These are phyloP conservation scores for Cheilosia urbana DNA, from an alignment of 2,888 invertebrate genomes.

Conservation along the genomic window DNA sequence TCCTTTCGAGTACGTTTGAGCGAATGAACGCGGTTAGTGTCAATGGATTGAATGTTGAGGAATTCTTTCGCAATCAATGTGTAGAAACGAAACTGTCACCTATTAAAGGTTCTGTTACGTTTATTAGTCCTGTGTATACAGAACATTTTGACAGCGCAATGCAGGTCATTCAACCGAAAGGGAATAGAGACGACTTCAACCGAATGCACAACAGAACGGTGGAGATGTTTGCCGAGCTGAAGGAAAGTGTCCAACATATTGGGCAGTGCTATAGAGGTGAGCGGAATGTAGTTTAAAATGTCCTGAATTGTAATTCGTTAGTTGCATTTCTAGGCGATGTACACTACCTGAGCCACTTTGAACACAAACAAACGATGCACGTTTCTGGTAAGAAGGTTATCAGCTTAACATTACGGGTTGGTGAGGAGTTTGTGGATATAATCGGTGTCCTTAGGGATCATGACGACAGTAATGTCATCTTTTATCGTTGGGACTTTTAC, in stretches of 20 bases:
- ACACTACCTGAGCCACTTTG: constrained; percentile 79
- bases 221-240: constrained; percentile 70
- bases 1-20: constrained; percentile 80
- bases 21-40: constrained; percentile 79
- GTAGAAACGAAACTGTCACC: not conserved
- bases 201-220: constrained; percentile 57
- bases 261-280: constrained; percentile 76
- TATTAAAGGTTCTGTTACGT: constrained; percentile 77
- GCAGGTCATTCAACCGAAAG: constrained; percentile 29
- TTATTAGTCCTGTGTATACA: constrained; percentile 78
- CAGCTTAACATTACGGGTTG: constrained; percentile 61
- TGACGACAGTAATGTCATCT: constrained; percentile 57
- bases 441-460: constrained; percentile 77
- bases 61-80: constrained; percentile 80
- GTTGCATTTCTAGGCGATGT: constrained; percentile 57
- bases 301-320: not conserved
- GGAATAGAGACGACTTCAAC: constrained; percentile 35
- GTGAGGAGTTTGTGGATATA: constrained; percentile 73
- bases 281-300: not conserved
- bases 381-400: constrained; percentile 76
- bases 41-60: constrained; percentile 80
- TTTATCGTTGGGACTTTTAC: constrained; percentile 78
- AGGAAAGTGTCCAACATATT: constrained; percentile 75
- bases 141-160: constrained; percentile 77
- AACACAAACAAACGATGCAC: constrained; percentile 78